Evolutionary conservation across 2,888 invertebrate species (phyloP), one percentile per base, ranked within the genome.

Genomic region (Chromoteleia sp.): DNA sequence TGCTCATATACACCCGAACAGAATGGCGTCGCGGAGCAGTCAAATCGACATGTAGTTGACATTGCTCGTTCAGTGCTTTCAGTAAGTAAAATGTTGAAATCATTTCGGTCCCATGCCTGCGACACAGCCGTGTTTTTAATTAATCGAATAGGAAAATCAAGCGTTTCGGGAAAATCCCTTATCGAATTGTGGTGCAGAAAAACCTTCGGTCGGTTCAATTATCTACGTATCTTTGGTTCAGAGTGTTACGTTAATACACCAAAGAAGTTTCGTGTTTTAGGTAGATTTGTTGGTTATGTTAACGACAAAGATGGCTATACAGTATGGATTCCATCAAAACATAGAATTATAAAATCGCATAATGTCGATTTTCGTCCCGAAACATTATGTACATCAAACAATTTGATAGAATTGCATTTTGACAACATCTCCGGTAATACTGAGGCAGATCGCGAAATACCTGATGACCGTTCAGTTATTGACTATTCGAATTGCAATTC

Each of bases 351-450:
- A 12, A 70, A 80, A 21, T 54, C 75, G 12, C 70, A 70, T 6
- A 50, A 68, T 58, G 74, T 80, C 10, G 68, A 80, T 43, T 80
- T 80, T 74, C 79, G 73, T 10, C 74, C 79, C 2, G 74, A 74
- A 29, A 80, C 68, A 19, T 25, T 80, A 7, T 68, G 74, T 29
- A 75, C 74, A 5, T 70, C 59, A 15, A 48, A 43, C 14, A 30
- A 59, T 17, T n/a, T n/a, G n/a, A n/a, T n/a, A n/a, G n/a, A n/a
- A n/a, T n/a, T n/a, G n/a, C n/a, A n/a, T n/a, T n/a, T n/a, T n/a
- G n/a, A n/a, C n/a, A n/a, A n/a, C n/a, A 41, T 21, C 45, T 10
- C 29, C 15, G 29, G 43, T 10, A 17, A n/a, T 1, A 43, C 30
- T 6, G 17, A 30, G 1, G 33, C 6, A 7, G 36, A 21, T 15